Evolutionary conservation across 1,140 invertebrate genomes (phyloP).

Genomic region (Plectrocnemia conspersa): DNA sequence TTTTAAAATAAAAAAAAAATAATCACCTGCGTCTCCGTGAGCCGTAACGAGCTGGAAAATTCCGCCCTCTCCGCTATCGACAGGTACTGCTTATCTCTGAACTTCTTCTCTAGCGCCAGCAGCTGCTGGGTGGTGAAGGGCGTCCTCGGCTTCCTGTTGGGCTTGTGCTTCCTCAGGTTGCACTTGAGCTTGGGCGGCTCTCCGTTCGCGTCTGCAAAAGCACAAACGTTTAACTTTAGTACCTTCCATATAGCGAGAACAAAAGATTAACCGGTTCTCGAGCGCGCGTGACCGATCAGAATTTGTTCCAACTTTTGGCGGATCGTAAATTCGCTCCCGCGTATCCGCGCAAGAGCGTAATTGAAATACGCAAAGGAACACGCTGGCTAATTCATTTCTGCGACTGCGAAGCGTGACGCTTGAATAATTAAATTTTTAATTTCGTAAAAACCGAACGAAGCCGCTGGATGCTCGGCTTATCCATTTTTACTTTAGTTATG

Average conservation of each 20-base stretch:
- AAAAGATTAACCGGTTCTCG: conserved; percentile 20
- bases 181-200: conserved; percentile 84
- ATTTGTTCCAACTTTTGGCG: conserved; percentile 1
- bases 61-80: conserved; percentile 95
- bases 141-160: conserved; percentile 93
- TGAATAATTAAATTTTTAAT: conserved; percentile 22
- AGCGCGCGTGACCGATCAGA: conserved; percentile 12
- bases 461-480: no score
- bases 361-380: no score
- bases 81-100: conserved; percentile 92
- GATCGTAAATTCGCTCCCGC: conserved; percentile 14
- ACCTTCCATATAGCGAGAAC: neutral
- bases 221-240: no score
- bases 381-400: no score
- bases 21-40: conserved; percentile 89
- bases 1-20: no score
- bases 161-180: conserved; percentile 88
- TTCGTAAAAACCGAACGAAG: no score
- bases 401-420: neutral
- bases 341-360: no score
- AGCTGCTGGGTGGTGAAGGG: conserved; percentile 97
- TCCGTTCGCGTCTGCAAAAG: conserved; percentile 59
- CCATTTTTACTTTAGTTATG: no score
- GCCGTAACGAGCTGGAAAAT: conserved; percentile 86
- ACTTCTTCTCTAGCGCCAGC: conserved; percentile 91